Evolutionary conservation across 2,797 vertebrate genomes (phyloP), one percentile per base, ranked within the genome.

Genomic region (Sphaeramia orbicularis): DNA sequence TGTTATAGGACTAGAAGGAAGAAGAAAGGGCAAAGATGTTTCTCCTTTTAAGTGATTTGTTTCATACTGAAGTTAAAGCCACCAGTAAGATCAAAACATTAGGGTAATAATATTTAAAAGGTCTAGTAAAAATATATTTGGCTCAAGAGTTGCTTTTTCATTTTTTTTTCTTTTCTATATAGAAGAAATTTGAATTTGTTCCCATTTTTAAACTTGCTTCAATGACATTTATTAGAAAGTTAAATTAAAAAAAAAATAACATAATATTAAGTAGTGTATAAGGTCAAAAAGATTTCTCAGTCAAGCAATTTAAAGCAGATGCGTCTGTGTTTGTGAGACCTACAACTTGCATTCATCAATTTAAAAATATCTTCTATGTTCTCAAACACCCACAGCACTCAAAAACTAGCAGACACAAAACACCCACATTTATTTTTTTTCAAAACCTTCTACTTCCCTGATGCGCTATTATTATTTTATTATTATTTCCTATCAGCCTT

Each of bases 11-110:
- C 47, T 27, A 4, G 15, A 11, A 18, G 58, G 42, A 66, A 37
- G n/a, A 56, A 49, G 57, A 78, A 76, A 73, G 76, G 55, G 43
- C 62, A 52, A 48, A 0, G 12, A 27, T 73, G 24, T 72, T 59
- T 54, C 54, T 76, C 36, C 47, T 65, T 60, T 69, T 19, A 71
- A 72, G 67, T 10, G 21, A 67, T 83, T 70, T 60, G 65, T 77
- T 74, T 76, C 61, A 21, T 10, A 10, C 53, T 45, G 69, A 63
- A 69, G 75, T 65, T 65, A 47, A 52, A 42, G 60, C 42, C 63
- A 76, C 69, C 64, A 76, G 66, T 74, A 42, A 60, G 27, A 56
- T 60, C 41, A 57, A 63, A 58, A 54, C 56, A 72, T 68, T 19
- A 51, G 37, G 51, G 71, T 76, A 32, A 13, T 43, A 36, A 45